Percentiles rank a stretch among this genome's conserved stretches.
These are phyloP conservation scores for Anguilla marmorata DNA, from an alignment of 2,797 vertebrate species.

Conservation along the genomic window DNA sequence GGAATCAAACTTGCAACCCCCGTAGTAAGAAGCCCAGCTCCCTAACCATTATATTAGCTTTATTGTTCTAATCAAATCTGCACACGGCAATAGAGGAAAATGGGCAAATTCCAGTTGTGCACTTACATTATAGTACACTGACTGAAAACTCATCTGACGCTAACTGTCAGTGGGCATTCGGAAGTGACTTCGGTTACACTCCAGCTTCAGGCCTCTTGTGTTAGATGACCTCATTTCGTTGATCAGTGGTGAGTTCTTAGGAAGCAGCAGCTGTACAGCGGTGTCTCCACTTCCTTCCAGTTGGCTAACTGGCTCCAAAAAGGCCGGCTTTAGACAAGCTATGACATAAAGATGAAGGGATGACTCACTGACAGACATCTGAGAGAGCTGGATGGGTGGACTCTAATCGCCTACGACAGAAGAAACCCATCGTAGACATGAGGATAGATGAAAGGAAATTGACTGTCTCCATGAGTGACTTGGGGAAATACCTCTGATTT, in stretches of 20 bases:
- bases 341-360: not conserved
- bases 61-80: not conserved
- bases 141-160: not conserved
- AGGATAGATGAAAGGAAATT: conserved; percentile 39
- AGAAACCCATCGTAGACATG: conserved; percentile 18
- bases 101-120: not conserved
- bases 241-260: not conserved
- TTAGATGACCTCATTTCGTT: not conserved
- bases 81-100: not conserved
- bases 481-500: conserved; percentile 31
- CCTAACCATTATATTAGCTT: not conserved
- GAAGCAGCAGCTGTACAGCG: not conserved
- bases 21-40: not conserved
- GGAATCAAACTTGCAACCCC: not conserved
- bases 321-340: not conserved
- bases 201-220: not conserved
- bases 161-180: not conserved
- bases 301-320: not conserved
- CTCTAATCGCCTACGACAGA: conserved; percentile 21
- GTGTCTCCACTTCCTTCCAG: not conserved
- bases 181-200: not conserved
- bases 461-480: conserved; percentile 28
- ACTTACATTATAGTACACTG: not conserved
- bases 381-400: not conserved
- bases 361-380: conserved; percentile 7